Conservation (phyloP, 2,113 vertebrate species). For the Myocastor coypus region DNA sequence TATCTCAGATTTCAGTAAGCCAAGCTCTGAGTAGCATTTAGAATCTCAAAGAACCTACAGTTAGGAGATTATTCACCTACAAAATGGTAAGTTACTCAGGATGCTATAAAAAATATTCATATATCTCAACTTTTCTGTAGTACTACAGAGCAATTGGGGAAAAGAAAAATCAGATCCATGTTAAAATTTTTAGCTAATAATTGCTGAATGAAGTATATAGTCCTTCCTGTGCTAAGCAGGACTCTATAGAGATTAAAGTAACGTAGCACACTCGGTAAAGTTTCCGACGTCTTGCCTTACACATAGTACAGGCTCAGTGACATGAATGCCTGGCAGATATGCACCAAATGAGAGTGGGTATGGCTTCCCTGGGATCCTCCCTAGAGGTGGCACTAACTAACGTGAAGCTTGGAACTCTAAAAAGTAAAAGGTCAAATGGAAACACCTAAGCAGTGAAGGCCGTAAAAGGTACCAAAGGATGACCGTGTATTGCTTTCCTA, state of each 20-base stretch:
- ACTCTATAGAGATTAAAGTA: neutral
- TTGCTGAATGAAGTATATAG: neutral
- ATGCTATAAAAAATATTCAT: neutral
- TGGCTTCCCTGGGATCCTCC: neutral
- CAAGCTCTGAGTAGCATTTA: conserved; percentile 7
- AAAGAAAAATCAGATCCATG: neutral
- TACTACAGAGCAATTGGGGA: neutral
- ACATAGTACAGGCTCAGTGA: neutral
- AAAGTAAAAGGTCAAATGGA: conserved; percentile 31
- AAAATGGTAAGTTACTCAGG: neutral
- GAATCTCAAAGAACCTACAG: neutral
- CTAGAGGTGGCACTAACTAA: neutral
- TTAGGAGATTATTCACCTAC: neutral
- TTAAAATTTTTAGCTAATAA: neutral
- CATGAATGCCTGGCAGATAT: neutral
- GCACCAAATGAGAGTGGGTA: neutral
- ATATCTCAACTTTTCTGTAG: neutral
- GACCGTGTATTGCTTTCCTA: neutral
- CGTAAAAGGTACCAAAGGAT: conserved; percentile 31
- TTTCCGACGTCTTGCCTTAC: neutral
- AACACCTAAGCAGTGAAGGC: neutral
- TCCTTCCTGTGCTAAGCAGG: neutral
- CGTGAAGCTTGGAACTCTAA: neutral
- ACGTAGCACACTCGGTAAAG: conserved; percentile 3
- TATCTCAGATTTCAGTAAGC: neutral